Conservation (phyloP, 2,888 invertebrate genomes). For the Didymodactylos carnosus region DNA sequence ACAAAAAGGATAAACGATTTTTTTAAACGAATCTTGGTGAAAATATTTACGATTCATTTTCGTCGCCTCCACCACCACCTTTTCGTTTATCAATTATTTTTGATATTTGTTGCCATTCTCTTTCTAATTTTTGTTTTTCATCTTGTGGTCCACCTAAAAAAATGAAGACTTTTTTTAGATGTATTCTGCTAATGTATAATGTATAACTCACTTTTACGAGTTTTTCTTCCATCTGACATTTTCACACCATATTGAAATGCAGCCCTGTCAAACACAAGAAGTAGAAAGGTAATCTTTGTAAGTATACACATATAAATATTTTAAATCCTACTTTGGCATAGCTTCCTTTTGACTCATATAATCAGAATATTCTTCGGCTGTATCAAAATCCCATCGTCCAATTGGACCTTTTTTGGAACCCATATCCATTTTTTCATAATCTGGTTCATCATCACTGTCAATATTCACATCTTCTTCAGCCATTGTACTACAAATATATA, state of each 20-base stretch:
- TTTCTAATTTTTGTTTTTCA: conserved; percentile 80
- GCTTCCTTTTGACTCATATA: conserved; percentile 98
- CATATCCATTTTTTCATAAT: conserved; percentile 96
- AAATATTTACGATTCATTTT: background rate
- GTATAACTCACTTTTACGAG: conserved; percentile 65
- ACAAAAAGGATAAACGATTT: too few species aligned
- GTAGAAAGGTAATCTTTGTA: too few species aligned
- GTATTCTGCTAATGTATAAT: too few species aligned
- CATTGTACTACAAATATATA: conserved; percentile 24
- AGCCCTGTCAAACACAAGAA: too few species aligned
- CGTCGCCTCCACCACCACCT: background rate
- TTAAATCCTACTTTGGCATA: too few species aligned
- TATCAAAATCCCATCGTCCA: conserved; percentile 96
- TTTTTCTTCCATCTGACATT: conserved; percentile 83
- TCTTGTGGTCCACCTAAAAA: conserved; percentile 34
- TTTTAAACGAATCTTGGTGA: too few species aligned
- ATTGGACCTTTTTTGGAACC: conserved; percentile 65
- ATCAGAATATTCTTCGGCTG: conserved; percentile 88
- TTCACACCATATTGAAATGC: conserved; percentile 76
- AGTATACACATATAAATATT: too few species aligned
- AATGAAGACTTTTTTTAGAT: too few species aligned
- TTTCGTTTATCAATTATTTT: conserved; percentile 57
- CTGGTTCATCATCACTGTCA: conserved; percentile 93
- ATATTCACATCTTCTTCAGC: conserved; percentile 62
- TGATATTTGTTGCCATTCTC: conserved; percentile 87